Evolutionary conservation across 2,888 invertebrate genomes (phyloP).

Genomic region (Hypolimnas misippus): DNA sequence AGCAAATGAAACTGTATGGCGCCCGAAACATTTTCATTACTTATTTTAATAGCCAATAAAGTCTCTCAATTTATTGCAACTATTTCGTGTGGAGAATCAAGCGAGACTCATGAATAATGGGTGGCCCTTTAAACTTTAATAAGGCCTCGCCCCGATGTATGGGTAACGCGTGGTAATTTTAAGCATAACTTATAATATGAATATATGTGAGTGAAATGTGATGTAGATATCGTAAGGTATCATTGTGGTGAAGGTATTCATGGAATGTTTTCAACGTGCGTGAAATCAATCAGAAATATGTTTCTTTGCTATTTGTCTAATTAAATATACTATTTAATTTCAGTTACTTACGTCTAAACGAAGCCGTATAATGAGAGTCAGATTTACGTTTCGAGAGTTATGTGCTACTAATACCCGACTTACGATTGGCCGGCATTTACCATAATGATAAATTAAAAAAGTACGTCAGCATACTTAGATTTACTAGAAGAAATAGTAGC

Average conservation of each 20-base stretch:
- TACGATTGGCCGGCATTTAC: too few species aligned
- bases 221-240: constrained; percentile 10
- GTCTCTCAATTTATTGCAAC: constrained; percentile 73
- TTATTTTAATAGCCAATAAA: constrained; percentile 82
- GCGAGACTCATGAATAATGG: constrained; percentile 75
- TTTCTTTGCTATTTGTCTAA: neutral
- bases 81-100: constrained; percentile 76
- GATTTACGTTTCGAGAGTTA: too few species aligned
- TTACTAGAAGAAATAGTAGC: too few species aligned
- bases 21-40: constrained; percentile 70
- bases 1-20: constrained; percentile 41
- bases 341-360: too few species aligned
- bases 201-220: constrained; percentile 28
- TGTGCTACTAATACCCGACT: too few species aligned
- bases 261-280: neutral
- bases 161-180: constrained; percentile 64
- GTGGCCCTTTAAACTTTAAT: constrained; percentile 75
- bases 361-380: too few species aligned
- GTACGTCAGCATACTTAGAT: too few species aligned
- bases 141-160: constrained; percentile 58
- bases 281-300: too few species aligned
- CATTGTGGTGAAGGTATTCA: neutral
- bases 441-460: too few species aligned
- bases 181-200: constrained; percentile 31
- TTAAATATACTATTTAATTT: too few species aligned